Evolutionary conservation across 2,888 invertebrate species (phyloP), one percentile per base, ranked within the genome.

Genomic region (Tipula confusa): DNA sequence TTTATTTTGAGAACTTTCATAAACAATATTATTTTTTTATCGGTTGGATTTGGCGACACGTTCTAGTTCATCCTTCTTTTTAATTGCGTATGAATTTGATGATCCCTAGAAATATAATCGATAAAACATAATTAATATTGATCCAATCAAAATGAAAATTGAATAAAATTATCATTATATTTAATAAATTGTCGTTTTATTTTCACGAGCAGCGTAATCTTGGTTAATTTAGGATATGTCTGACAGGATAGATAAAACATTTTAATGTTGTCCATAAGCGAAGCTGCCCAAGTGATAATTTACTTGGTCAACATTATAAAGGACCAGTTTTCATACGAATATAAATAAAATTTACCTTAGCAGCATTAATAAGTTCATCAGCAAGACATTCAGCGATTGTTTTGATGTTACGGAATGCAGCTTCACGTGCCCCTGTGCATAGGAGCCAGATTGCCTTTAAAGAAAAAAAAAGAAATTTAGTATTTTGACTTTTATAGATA

Each of bases 11-110:
- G 64, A 64, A 64, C 64, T 64, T 64, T 64, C 24, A 24, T 24
- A 64, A 18, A 64, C 64, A 64, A 24, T 64, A 2, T 64, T 24
- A 64, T 64, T 64, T 64, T 9, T 24, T 97, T 99, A 99, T 96
- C 99, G 97, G 94, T 99, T 99, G 91, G 98, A 99, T 92, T 99
- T 99, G 89, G 99, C 99, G 87, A 99, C 99, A 93, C 99, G 97
- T 92, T 99, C 99, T 91, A 99, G 93, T 92, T 99, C 99, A 91
- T 99, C 99, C 92, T 99, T 99, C 94, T 99, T 99, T 93, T 99
- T 99, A 92, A 99, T 99, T 87, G 99, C 99, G 88, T 99, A 99
- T 48, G 98, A 98, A 92, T 99, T 99, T 85, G 99, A 99, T 85
- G 99, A 99, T 86, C 99, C 99, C 94, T 95, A n/a, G 88, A 0